phyloP scores from a whole-genome alignment of 2,797 vertebrate genomes.

The Coendou prehensilis region DNA sequence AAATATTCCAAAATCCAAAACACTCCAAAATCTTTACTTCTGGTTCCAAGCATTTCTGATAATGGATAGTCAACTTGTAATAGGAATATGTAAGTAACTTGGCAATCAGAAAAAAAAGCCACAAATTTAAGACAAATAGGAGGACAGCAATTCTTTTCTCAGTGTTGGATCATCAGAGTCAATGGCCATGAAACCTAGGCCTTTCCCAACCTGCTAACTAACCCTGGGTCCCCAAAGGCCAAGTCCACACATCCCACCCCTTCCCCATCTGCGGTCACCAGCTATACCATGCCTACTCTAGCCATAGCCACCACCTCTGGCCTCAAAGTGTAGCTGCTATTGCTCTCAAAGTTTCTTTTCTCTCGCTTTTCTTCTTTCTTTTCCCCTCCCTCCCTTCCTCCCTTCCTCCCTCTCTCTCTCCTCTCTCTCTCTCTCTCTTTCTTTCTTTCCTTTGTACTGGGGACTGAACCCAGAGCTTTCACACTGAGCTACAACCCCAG shows the following conservation, averaged over 20 bases:
- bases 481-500: background rate
- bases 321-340: background rate
- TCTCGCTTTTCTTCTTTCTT: too few species aligned
- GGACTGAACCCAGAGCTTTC: background rate
- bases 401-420: too few species aligned
- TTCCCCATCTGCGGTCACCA: background rate
- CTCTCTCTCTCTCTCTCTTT: too few species aligned
- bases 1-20: background rate
- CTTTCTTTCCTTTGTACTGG: background rate
- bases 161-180: background rate
- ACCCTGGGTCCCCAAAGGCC: background rate
- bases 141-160: background rate
- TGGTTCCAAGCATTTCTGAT: background rate
- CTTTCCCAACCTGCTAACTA: background rate
- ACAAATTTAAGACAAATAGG: background rate
- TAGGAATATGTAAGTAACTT: background rate
- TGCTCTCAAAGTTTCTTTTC: background rate
- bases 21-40: background rate
- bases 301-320: background rate
- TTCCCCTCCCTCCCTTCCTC: too few species aligned
- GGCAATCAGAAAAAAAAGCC: background rate
- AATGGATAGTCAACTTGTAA: background rate
- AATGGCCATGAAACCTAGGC: background rate
- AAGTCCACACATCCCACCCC: accelerated
- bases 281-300: background rate